These are phyloP conservation scores for Patella depressa DNA, from an alignment of 2,888 invertebrate species.

Conservation along the genomic window DNA sequence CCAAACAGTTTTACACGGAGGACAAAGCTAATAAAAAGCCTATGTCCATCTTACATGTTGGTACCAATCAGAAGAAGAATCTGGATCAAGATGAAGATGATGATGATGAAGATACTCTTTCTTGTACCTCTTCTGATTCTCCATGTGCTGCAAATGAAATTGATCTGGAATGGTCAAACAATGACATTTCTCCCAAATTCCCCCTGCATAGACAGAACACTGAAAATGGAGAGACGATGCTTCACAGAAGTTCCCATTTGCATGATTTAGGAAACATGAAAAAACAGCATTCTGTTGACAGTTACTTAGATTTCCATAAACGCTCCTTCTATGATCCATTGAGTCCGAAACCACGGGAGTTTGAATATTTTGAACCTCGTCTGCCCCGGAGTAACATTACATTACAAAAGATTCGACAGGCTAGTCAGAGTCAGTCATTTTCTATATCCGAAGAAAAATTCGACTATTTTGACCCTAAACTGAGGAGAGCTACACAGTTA, in stretches of 20 bases:
- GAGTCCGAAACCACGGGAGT: neutral
- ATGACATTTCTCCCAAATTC: neutral
- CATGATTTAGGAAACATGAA: neutral
- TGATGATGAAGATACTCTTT: constrained; percentile 19
- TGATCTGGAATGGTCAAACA: constrained; percentile 4
- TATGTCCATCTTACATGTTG: neutral
- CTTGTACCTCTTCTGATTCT: constrained; percentile 1
- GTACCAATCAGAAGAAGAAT: constrained; percentile 1
- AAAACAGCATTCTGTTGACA: neutral
- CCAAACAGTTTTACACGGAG: neutral
- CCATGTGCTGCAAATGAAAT: constrained; percentile 8
- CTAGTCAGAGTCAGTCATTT: neutral
- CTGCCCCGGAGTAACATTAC: neutral
- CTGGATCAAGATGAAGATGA: constrained; percentile 11
- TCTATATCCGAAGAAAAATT: neutral
- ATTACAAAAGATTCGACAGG: neutral
- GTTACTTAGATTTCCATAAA: neutral
- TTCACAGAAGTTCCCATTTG: neutral
- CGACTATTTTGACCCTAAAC: neutral
- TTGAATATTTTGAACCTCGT: neutral
- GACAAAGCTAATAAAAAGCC: neutral
- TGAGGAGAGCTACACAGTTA: neutral
- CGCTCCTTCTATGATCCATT: neutral
- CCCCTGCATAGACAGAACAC: neutral
- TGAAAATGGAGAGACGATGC: neutral